A percentile compares a stretch with the other conserved stretches of the same genome.
Evolutionary conservation across 2,888 invertebrate genomes (phyloP).

Genomic region (Leptopilina drosophilae): DNA sequence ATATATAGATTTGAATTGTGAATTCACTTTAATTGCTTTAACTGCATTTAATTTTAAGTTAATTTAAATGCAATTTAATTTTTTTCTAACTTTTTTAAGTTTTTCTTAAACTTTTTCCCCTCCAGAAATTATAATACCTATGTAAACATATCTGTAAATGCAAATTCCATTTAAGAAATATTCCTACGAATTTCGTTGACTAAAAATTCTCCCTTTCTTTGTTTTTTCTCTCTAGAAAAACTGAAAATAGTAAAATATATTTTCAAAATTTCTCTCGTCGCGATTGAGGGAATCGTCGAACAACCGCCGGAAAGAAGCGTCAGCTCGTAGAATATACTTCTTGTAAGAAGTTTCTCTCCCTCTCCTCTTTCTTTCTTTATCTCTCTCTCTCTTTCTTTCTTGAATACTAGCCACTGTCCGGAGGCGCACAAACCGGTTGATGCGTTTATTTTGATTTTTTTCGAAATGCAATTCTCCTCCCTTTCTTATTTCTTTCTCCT

Average conservation of each 20-base stretch:
- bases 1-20: too few relatives aligned
- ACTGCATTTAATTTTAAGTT: too few relatives aligned
- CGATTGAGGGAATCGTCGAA: conserved; percentile 5
- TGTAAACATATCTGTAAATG: too few relatives aligned
- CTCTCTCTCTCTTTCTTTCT: neutral
- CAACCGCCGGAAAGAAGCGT: conserved; percentile 43
- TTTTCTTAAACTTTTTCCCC: too few relatives aligned
- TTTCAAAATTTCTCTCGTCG: conserved; percentile 26
- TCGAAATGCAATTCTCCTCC: conserved; percentile 17
- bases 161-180: too few relatives aligned
- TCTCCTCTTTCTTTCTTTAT: neutral
- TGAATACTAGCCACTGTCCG: conserved; percentile 61
- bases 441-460: conserved; percentile 60
- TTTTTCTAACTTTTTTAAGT: too few relatives aligned
- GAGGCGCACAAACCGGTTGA: conserved; percentile 69
- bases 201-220: too few relatives aligned
- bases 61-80: too few relatives aligned
- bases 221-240: neutral
- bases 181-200: too few relatives aligned
- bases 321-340: conserved; percentile 48
- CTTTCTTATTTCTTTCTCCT: conserved; percentile 54
- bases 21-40: too few relatives aligned
- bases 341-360: conserved; percentile 12
- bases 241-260: conserved; percentile 41
- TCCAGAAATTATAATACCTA: too few relatives aligned